These are phyloP conservation scores for Rotaria socialis DNA, from an alignment of 2,888 invertebrate genomes.

Conservation along the genomic window DNA sequence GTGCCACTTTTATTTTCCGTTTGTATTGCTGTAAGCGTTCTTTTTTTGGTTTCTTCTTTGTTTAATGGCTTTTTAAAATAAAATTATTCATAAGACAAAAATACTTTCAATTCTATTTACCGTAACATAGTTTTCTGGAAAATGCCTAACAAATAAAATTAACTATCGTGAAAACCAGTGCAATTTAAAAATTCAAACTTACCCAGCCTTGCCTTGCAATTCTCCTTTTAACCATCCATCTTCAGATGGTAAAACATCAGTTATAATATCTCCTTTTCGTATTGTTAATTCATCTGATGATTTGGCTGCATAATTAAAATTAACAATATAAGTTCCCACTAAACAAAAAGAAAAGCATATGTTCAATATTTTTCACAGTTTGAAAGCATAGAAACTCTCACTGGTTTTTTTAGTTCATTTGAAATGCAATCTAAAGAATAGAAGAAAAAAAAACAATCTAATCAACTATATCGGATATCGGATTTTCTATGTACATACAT, in stretches of 20 bases:
- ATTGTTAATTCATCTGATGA: constrained; percentile 79
- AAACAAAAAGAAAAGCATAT: background rate
- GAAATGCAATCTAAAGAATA: background rate
- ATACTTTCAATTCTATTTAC: background rate
- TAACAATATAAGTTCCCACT: constrained; percentile 63
- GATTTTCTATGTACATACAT: background rate
- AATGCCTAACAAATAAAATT: background rate
- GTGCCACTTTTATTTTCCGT: background rate
- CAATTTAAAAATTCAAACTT: background rate
- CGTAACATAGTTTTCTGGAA: background rate
- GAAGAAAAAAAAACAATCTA: background rate
- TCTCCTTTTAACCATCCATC: constrained; percentile 37
- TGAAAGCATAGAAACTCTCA: background rate
- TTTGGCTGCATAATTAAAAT: constrained; percentile 72
- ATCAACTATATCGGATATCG: background rate
- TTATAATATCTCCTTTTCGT: constrained; percentile 68
- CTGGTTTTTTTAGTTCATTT: background rate
- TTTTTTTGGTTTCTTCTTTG: background rate
- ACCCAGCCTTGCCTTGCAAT: background rate
- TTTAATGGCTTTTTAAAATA: background rate
- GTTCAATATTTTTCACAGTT: too few species aligned
- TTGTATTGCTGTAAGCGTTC: background rate
- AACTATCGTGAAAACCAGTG: background rate
- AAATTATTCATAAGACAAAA: background rate
- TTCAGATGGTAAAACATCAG: background rate